Base-by-base conservation (phyloP, 1,140 invertebrate genomes). In the Pogonognathellus flavescens region DNA sequence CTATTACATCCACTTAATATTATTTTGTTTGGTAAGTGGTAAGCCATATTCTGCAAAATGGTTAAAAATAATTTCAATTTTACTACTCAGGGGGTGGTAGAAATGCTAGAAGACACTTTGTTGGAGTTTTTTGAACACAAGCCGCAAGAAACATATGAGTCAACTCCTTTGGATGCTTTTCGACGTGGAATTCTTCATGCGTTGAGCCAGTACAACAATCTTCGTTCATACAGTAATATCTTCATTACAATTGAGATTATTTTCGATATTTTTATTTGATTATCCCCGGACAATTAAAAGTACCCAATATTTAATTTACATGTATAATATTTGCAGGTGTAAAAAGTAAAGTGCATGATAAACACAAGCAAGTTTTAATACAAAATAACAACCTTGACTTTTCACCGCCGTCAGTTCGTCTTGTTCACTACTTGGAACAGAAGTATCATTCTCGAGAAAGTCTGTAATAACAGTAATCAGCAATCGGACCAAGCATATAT, bases 161-260 rank as follows among this genome's bases (percentile, higher is more conserved):
- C 80, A n/a, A 49, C 22, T 55, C 86, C 86, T 11, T 60, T 87
- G 82, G 86, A 87, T 60, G 85, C 55, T 8, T 87, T 85, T 50
- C 16, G 83, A 22, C 13, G 86, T 18, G 57, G 60, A 59, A 83
- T 87, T 53, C 55, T 87, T 13, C 86, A 87, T 85, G 86, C 86
- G 11, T 22, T 87, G 10, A 85, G 84, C 72, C 84, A 86, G 50
- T 87, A 87, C 70, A 85, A 83, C 82, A 84, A 57, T n/a, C 82
- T 87, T 0, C 84, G 83, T 11, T 85, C 86, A 1, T 41, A 80
- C 72, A 87, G 86, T 83, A 80, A 80, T n/a, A 18, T 57, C 9
- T 13, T 80, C 25, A 18, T 52, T 18, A 13, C n/a, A n/a, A n/a
- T n/a, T n/a, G n/a, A n/a, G n/a, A n/a, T n/a, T n/a, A n/a, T n/a